phyloP scores from a whole-genome alignment of 2,888 invertebrate genomes.

The Acrocera orbiculus region DNA sequence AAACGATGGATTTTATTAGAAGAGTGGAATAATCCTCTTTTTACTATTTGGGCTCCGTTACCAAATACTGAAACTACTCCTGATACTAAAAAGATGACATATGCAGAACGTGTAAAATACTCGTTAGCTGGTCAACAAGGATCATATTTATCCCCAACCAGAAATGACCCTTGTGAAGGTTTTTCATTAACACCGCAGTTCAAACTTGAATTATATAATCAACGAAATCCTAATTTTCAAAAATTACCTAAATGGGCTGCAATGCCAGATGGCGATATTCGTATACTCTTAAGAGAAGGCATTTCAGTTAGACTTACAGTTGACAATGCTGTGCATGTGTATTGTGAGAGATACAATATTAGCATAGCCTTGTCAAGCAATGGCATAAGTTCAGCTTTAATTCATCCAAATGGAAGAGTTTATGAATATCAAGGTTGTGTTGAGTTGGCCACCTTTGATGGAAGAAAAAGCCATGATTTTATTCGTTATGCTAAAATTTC shows the following conservation, averaged over 20 bases:
- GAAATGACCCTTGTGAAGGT: slow-evolving; percentile 21
- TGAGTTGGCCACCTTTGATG: slow-evolving; percentile 67
- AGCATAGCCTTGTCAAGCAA: slow-evolving; percentile 64
- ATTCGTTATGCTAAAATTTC: slow-evolving; percentile 81
- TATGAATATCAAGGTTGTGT: slow-evolving; percentile 75
- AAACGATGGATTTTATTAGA: slow-evolving; percentile 14
- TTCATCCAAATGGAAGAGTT: slow-evolving; percentile 74
- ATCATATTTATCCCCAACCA: slow-evolving; percentile 19
- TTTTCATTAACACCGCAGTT: slow-evolving; percentile 19
- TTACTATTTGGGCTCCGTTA: slow-evolving; percentile 9
- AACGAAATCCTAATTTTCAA: slow-evolving; percentile 22
- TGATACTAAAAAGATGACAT: slow-evolving; percentile 7
- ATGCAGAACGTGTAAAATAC: slow-evolving; percentile 16
- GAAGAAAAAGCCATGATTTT: slow-evolving; percentile 66
- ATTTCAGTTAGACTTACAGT: slow-evolving; percentile 73
- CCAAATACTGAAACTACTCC: slow-evolving; percentile 10
- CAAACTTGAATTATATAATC: slow-evolving; percentile 21
- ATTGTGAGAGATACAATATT: slow-evolving; percentile 48
- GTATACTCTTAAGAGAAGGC: slow-evolving; percentile 56
- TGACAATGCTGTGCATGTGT: slow-evolving; percentile 48
- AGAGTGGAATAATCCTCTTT: slow-evolving; percentile 10
- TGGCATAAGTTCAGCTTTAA: slow-evolving; percentile 60
- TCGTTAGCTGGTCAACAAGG: slow-evolving; percentile 20
- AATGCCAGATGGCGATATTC: slow-evolving; percentile 67
- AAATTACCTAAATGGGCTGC: slow-evolving; percentile 26